A percentile compares a stretch with the other conserved stretches of the same genome.
These are phyloP conservation scores for Brachypteracias leptosomus DNA, from an alignment of 2,113 vertebrate species.

Conservation along the genomic window DNA sequence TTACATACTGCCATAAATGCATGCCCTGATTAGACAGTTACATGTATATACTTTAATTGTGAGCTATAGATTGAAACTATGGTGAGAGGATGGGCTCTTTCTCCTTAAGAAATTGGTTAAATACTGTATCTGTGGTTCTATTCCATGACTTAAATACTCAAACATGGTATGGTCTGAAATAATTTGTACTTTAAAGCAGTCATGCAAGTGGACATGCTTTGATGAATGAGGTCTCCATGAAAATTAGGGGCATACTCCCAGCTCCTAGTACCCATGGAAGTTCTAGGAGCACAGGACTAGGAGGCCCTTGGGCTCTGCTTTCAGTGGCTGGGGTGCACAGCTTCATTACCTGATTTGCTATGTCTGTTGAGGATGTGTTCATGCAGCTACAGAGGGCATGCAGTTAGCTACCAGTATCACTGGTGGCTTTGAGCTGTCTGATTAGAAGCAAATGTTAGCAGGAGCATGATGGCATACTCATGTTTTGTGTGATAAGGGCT, in stretches of 20 bases:
- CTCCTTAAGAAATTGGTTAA: neutral
- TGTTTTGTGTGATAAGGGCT: neutral
- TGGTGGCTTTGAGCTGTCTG: neutral
- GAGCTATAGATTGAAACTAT: neutral
- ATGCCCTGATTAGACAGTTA: neutral
- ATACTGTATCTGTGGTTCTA: neutral
- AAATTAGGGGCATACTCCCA: neutral
- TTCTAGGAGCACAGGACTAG: neutral
- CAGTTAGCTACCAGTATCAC: neutral
- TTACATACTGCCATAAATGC: neutral
- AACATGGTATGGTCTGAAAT: neutral
- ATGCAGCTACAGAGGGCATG: neutral
- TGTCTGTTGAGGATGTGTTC: accelerated
- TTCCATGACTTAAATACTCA: neutral
- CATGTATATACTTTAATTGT: neutral
- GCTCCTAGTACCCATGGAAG: neutral
- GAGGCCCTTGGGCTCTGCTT: accelerated
- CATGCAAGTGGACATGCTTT: neutral
- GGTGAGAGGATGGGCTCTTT: neutral
- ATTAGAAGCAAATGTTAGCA: neutral
- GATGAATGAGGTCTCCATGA: neutral
- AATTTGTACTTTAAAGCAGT: neutral
- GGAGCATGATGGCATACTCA: neutral
- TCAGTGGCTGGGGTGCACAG: neutral
- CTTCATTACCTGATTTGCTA: neutral